Evolutionary conservation across 2,888 invertebrate species (phyloP).

Genomic region (Dasypogon diadema): DNA sequence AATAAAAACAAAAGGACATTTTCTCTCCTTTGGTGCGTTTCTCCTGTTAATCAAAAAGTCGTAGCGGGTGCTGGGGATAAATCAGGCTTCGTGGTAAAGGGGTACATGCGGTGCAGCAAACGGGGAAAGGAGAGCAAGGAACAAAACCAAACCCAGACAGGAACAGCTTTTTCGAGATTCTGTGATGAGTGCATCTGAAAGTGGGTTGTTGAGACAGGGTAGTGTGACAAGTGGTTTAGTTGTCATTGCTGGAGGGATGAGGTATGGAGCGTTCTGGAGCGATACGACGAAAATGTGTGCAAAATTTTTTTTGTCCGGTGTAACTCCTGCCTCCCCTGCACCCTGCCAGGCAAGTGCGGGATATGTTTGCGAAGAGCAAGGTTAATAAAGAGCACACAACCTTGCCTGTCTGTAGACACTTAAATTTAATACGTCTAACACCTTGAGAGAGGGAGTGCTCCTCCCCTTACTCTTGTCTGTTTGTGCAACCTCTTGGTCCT

Average conservation of each 20-base stretch:
- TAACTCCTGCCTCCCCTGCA: too few relatives aligned
- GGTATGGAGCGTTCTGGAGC: too few relatives aligned
- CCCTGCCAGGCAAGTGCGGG: too few relatives aligned
- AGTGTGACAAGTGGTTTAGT: constrained; percentile 23
- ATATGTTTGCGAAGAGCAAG: constrained; percentile 33
- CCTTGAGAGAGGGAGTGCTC: constrained; percentile 14
- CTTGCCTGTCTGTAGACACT: neutral
- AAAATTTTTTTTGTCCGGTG: neutral
- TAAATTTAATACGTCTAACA: constrained; percentile 38
- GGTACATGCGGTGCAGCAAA: too few relatives aligned
- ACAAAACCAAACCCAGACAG: constrained; percentile 17
- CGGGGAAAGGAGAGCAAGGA: too few relatives aligned
- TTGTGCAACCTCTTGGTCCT: too few relatives aligned
- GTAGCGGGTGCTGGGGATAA: too few relatives aligned
- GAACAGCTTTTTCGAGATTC: constrained; percentile 19
- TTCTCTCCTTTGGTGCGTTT: neutral
- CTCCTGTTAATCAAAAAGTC: too few relatives aligned
- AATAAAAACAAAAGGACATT: constrained; percentile 23
- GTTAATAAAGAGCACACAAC: constrained; percentile 48
- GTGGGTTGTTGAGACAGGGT: constrained; percentile 46
- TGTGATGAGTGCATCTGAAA: constrained; percentile 30
- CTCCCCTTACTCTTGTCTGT: too few relatives aligned
- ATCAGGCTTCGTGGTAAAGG: too few relatives aligned
- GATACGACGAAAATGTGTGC: too few relatives aligned
- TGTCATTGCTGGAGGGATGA: neutral